phyloP scores from a whole-genome alignment of 2,113 vertebrate species.

The Microcebus ravelobensis region DNA sequence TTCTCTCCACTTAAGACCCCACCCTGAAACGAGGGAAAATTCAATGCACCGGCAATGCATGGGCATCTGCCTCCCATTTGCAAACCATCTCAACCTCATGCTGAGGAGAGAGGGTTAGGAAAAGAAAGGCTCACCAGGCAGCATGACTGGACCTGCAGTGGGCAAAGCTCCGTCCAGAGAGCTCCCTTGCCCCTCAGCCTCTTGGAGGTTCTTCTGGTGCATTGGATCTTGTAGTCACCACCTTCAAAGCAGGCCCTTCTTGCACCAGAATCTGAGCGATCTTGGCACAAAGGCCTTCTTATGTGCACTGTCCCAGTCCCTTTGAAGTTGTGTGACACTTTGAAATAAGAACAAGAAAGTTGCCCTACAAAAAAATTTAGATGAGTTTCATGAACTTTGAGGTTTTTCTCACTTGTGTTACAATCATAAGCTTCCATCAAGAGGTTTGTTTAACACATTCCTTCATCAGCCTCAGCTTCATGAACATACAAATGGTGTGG shows the following conservation, averaged over 20 bases:
- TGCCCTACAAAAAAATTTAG: not conserved
- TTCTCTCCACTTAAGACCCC: not conserved
- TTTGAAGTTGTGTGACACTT: not conserved
- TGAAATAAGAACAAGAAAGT: not conserved
- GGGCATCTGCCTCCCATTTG: not conserved
- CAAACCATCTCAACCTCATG: not conserved
- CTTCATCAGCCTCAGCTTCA: not conserved
- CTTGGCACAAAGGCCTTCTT: not conserved
- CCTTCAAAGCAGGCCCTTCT: not conserved
- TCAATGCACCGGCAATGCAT: not conserved
- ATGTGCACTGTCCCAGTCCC: not conserved
- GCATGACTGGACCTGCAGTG: rapidly evolving
- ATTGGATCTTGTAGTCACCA: not conserved
- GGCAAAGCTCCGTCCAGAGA: not conserved
- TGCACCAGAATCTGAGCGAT: not conserved
- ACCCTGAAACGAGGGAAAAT: not conserved
- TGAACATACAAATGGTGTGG: not conserved
- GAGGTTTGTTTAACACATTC: not conserved
- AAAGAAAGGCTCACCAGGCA: not conserved
- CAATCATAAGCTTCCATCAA: not conserved
- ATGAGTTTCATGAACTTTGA: not conserved
- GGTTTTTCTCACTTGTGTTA: not conserved
- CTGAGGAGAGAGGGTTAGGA: not conserved
- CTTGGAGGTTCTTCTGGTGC: not conserved
- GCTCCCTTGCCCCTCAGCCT: not conserved